Evolutionary conservation across 2,797 vertebrate species (phyloP).

Genomic region (Psittacula derbiana): DNA sequence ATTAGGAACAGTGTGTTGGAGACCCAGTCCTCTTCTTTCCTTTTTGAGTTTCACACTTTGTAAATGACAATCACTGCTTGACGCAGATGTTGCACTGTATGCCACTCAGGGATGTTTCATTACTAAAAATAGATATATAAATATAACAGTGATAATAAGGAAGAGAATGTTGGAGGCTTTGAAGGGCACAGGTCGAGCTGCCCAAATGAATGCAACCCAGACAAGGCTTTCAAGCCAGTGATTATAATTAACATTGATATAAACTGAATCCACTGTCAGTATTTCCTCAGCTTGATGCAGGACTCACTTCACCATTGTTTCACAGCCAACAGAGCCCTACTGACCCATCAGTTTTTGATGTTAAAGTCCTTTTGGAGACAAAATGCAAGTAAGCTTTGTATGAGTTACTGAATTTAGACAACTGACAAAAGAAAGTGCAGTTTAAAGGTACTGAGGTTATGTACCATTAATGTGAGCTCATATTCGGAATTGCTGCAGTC

Average conservation of each 20-base stretch:
- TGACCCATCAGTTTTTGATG: not conserved
- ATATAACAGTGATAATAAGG: slow-evolving; percentile 66
- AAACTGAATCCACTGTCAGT: slow-evolving; percentile 63
- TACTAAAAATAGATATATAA: slow-evolving; percentile 78
- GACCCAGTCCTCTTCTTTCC: slow-evolving; percentile 2
- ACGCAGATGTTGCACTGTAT: slow-evolving; percentile 86
- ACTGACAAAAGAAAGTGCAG: slow-evolving; percentile 15
- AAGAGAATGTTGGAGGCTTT: slow-evolving; percentile 74
- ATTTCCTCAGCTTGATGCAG: slow-evolving; percentile 35
- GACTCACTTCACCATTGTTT: not conserved
- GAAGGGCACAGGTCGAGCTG: slow-evolving; percentile 56
- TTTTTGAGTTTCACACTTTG: slow-evolving; percentile 72
- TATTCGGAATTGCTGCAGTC: not conserved
- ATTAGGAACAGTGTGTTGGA: slow-evolving; percentile 2
- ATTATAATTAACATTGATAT: slow-evolving; percentile 15
- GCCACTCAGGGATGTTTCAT: slow-evolving; percentile 95
- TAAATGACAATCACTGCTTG: slow-evolving; percentile 95
- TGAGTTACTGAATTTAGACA: not conserved
- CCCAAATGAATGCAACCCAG: slow-evolving; percentile 79
- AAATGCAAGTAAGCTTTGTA: not conserved
- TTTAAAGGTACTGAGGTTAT: not conserved
- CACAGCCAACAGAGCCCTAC: not conserved
- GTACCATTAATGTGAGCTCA: not conserved
- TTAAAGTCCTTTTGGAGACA: slow-evolving; percentile 9
- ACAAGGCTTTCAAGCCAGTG: slow-evolving; percentile 88